Conservation (phyloP, 2,888 invertebrate species). For the Cosmopolites sordidus region DNA sequence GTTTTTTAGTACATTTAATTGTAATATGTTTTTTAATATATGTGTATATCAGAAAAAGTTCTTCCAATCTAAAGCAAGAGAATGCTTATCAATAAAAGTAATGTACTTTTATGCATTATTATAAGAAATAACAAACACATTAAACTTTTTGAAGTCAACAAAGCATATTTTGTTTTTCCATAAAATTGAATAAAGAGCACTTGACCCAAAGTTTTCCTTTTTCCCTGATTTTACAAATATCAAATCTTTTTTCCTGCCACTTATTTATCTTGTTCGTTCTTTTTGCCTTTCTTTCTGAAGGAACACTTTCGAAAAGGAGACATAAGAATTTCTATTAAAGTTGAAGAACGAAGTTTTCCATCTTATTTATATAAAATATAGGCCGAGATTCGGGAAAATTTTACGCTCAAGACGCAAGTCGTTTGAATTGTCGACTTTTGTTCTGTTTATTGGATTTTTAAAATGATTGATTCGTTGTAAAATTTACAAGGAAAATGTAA, state of each 20-base stretch:
- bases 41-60: too few relatives aligned
- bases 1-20: too few relatives aligned
- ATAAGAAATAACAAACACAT: too few relatives aligned
- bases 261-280: not conserved
- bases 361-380: constrained; percentile 6
- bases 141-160: too few relatives aligned
- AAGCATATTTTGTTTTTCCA: too few relatives aligned
- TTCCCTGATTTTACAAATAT: not conserved
- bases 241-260: not conserved
- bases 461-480: constrained; percentile 1
- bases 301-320: not conserved
- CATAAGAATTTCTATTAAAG: constrained; percentile 1
- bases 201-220: too few relatives aligned
- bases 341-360: not conserved
- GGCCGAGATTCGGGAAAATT: not conserved
- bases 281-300: not conserved
- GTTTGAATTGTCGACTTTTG: not conserved
- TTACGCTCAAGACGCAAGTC: not conserved
- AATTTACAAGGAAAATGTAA: not conserved
- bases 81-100: too few relatives aligned
- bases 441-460: constrained; percentile 5
- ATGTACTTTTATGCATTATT: too few relatives aligned
- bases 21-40: too few relatives aligned
- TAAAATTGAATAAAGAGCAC: too few relatives aligned
- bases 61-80: too few relatives aligned